Evolutionary conservation across 2,113 vertebrate genomes (phyloP).

Genomic region (Tonatia bakeri): DNA sequence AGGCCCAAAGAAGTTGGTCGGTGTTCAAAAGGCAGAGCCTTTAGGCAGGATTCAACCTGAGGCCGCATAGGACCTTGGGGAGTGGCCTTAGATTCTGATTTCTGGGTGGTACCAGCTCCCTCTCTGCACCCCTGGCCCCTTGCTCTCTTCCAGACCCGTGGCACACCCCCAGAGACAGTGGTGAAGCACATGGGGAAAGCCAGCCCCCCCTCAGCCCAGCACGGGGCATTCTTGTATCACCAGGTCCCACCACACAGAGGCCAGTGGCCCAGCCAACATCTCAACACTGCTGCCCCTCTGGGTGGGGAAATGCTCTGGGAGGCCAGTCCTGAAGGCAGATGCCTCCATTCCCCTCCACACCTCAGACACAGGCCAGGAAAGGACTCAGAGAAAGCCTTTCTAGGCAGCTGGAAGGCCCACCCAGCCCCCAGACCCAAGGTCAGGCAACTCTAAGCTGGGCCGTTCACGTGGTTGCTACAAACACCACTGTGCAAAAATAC

Average conservation of each 20-base stretch:
- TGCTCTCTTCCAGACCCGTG: background rate
- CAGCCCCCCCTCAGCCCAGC: background rate
- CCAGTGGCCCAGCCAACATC: background rate
- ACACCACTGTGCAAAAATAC: constrained; percentile 18
- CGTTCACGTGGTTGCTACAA: background rate
- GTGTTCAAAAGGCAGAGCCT: background rate
- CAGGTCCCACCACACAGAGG: fast-evolving
- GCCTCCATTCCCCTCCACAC: background rate
- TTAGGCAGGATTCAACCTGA: background rate
- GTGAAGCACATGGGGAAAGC: background rate
- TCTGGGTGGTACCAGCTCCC: too few relatives aligned
- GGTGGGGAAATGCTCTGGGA: background rate
- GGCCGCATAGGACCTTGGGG: background rate
- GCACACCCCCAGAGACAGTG: background rate
- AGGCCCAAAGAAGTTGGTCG: background rate
- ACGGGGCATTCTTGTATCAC: background rate
- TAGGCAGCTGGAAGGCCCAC: background rate
- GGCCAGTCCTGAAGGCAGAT: background rate
- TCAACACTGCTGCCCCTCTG: background rate
- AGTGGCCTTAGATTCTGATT: background rate
- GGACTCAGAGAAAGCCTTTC: background rate
- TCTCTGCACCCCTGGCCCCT: background rate
- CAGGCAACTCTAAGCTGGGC: background rate
- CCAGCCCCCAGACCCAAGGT: background rate
- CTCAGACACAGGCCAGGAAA: background rate